Base-by-base conservation (phyloP, 2,797 vertebrate species). In the Lagocephalus sceleratus region DNA sequence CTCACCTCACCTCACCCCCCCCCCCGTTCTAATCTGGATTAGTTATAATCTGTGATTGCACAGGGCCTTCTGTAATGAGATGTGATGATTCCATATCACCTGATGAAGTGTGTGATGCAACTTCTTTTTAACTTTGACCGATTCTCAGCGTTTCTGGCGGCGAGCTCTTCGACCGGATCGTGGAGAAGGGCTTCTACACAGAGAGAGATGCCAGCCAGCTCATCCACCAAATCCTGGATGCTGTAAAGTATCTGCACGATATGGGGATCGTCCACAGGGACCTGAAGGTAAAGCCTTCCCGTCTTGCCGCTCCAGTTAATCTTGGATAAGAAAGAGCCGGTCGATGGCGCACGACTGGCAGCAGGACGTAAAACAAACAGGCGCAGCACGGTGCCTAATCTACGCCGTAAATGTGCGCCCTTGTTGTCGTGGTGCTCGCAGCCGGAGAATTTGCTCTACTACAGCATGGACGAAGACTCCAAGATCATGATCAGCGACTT, bases 401-500 rank as follows among this genome's bases (percentile, higher is more conserved):
- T 14, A 35, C 12, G 32, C 32, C 14, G 32, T 35, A 2, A n/a
- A n/a, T n/a, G n/a, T n/a, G 12, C 5, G 7, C 26, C 11, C 26
- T 17, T 40, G 5, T 44, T 43, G n/a, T 16, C 2, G 5, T 2
- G 45, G 2, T 63, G 20, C 57, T 51, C 57, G n/a, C 82, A 98
- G 95, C 96, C 96, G 0, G 96, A 99, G 88, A 99, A 99, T 77
- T 87, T 98, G 84, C 86, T 98, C 17, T 98, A 99, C 74, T 96
- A 96, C 82, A 98, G 95, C 71, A 90, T 96, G 90, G 95, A 98
- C 0, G 95, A 97, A 63, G 96, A 99, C 83, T 98, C 96, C 45
- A 97, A 98, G 85, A 99, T 98, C 67, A 99, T 99, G 96, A 99
- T 98, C 85, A 98, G 96, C 0, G 96, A 99, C 81, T 99, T 99